phyloP scores from a whole-genome alignment of 2,888 invertebrate species.

The Halictus ligatus region DNA sequence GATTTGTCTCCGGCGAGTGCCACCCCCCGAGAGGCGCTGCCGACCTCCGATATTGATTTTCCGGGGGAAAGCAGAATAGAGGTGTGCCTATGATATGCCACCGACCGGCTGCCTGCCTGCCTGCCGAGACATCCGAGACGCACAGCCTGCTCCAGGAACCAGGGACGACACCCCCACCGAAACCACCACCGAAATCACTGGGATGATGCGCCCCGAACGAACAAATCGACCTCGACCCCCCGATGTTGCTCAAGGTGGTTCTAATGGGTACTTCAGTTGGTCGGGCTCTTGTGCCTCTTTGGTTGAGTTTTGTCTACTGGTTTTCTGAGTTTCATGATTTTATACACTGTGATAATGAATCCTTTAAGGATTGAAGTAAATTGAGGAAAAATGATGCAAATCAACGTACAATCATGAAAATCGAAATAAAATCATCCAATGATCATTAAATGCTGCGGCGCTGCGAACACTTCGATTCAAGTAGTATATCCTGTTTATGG shows the following conservation, averaged over 20 bases:
- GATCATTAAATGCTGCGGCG: too few species aligned
- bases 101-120: constrained; percentile 63
- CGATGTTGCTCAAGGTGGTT: background rate
- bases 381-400: background rate
- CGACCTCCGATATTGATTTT: constrained; percentile 83
- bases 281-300: background rate
- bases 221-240: too few species aligned
- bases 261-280: too few species aligned
- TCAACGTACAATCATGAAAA: too few species aligned
- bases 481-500: background rate
- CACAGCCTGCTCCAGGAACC: constrained; percentile 11
- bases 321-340: background rate
- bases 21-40: constrained; percentile 81
- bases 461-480: background rate
- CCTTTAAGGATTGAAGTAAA: background rate
- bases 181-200: background rate
- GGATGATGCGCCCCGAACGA: background rate
- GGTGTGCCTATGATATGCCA: constrained; percentile 78
- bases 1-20: constrained; percentile 80
- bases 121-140: constrained; percentile 23
- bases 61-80: constrained; percentile 77
- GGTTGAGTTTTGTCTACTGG: background rate
- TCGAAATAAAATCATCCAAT: too few species aligned
- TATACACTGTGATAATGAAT: background rate
- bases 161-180: background rate